Conservation (phyloP, 2,113 vertebrate genomes). For the Podarcis cretensis region DNA sequence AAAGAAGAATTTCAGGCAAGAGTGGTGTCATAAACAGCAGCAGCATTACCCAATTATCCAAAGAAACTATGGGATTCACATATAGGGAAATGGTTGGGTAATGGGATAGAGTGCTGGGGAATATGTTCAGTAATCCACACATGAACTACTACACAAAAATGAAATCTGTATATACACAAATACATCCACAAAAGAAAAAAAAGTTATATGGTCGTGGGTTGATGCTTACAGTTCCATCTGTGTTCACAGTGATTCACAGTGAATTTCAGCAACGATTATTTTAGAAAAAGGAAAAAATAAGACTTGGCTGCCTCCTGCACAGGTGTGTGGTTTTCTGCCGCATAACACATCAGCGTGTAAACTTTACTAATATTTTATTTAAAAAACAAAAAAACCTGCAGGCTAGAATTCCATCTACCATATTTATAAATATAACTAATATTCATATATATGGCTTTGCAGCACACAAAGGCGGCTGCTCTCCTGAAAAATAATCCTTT, state of each 20-base stretch:
- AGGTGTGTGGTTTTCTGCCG: background rate
- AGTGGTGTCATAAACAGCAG: constrained; percentile 69
- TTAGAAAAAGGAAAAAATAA: background rate
- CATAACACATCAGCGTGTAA: background rate
- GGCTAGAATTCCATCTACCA: constrained; percentile 11
- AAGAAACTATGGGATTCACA: constrained; percentile 34
- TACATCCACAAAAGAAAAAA: accelerated
- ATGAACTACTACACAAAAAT: constrained; percentile 33
- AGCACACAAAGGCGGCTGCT: background rate
- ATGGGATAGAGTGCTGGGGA: background rate
- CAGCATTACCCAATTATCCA: constrained; percentile 67
- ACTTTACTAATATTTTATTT: accelerated
- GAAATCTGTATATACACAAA: constrained; percentile 35
- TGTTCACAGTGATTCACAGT: constrained; percentile 55
- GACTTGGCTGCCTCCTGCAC: constrained; percentile 14
- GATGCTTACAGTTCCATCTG: constrained; percentile 10
- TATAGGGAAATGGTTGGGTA: constrained; percentile 50
- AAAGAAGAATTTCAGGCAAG: constrained; percentile 72
- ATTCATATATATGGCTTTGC: background rate
- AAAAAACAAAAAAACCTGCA: background rate
- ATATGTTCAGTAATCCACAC: constrained; percentile 21
- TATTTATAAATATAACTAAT: constrained; percentile 4
- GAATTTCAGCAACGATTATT: constrained; percentile 48
- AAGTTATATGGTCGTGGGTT: background rate
- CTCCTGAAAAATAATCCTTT: background rate